Percentiles rank a stretch among this genome's conserved stretches.
These are phyloP conservation scores for Iphiclides podalirius DNA, from an alignment of 2,888 invertebrate genomes.

Conservation along the genomic window DNA sequence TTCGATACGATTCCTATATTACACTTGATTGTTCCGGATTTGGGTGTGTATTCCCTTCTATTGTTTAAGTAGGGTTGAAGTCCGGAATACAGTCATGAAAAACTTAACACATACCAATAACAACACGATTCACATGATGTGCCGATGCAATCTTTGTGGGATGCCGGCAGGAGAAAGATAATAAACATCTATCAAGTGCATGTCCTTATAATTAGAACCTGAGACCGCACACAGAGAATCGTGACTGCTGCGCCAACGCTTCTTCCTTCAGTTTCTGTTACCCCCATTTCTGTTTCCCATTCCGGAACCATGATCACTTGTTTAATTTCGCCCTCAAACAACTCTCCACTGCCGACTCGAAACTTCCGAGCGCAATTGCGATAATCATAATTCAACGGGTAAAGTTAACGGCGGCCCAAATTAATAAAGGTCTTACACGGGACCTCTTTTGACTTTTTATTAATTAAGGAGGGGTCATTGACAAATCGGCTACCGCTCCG, in stretches of 20 bases:
- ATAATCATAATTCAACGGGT: conserved; percentile 62
- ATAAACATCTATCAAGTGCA: neutral
- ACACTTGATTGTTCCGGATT: no score
- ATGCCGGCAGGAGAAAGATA: no score
- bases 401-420: conserved; percentile 57
- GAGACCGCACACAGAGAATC: neutral
- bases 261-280: neutral
- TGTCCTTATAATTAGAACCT: neutral
- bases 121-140: no score
- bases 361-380: conserved; percentile 30
- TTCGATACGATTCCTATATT: no score
- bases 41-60: no score
- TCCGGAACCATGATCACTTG: conserved; percentile 19
- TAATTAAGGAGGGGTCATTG: conserved; percentile 75
- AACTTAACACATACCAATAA: no score
- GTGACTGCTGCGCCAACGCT: neutral
- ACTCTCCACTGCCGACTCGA: conserved; percentile 35
- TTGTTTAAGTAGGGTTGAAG: no score
- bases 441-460: conserved; percentile 68
- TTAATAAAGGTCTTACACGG: conserved; percentile 73
- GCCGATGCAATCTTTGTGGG: no score
- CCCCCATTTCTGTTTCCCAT: neutral
- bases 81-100: no score
- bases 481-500: conserved; percentile 73
- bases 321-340: conserved; percentile 39